Base-by-base conservation (phyloP, 2,888 invertebrate species). In the Scotopteryx bipunctaria region DNA sequence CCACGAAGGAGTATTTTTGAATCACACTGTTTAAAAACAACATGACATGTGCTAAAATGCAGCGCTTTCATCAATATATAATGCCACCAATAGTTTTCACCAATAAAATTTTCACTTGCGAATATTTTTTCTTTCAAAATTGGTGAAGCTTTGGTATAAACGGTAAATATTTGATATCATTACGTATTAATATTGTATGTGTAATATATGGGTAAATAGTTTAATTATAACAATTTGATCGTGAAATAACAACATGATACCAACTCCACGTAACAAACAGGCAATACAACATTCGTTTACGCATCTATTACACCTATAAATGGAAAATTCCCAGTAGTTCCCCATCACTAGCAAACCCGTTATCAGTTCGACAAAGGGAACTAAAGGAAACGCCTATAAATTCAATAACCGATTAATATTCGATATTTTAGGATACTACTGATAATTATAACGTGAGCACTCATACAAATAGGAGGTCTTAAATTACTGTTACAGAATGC, bases 371-470 rank as follows among this genome's bases (percentile, higher is more conserved):
- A 21, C 27, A 6, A 15, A 3, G 45, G n/a, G 46, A 52, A 36
- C 46, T 37, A 32, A 32, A 27, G 14, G 32, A 32, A 40, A 45
- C n/a, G 32, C 66, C 83, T 86, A 86, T 83, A 83, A 87, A 86
- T 86, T 86, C 80, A 86, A 85, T 88, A 89, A 89, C 88, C 73
- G 83, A 74, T 65, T 64, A 57, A 59, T 68, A 65, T 57, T 59
- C 57, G 61, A 69, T 76, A 78, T 61, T 77, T 74, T 73, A 82
- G 68, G 74, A 71, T 73, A 82, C 87, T 87, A 87, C 86, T 71
- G 78, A 81, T 86, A 83, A 86, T n/a, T 81, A 85, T 85, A 87
- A 85, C 60, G 81, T 89, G 89, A 89, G 88, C 89, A 87, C 87
- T 87, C 80, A 81, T 86, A 88, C 83, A 85, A 71, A 67, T 84